A percentile compares a stretch with the other conserved stretches of the same genome.
These are phyloP conservation scores for Julus scandinavius DNA, from an alignment of 2,888 invertebrate genomes.

Conservation along the genomic window DNA sequence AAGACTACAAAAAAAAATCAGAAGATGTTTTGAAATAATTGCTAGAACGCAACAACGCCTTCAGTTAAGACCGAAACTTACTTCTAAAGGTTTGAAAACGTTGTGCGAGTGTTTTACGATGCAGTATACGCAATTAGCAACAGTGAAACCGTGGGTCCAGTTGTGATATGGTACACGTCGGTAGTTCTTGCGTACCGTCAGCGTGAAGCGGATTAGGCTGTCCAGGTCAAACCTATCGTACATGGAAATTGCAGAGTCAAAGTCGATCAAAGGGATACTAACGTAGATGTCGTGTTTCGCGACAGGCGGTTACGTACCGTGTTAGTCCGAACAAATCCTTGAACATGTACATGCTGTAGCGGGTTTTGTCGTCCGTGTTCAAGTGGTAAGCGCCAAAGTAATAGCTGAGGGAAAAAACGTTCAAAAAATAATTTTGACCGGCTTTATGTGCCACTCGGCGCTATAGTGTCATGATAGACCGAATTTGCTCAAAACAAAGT, in stretches of 20 bases:
- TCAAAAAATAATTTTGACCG: neutral
- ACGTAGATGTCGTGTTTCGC: neutral
- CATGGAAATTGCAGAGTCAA: neutral
- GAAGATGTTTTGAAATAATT: neutral
- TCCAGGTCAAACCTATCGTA: constrained; percentile 73
- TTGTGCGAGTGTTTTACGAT: constrained; percentile 73
- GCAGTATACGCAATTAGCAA: constrained; percentile 84
- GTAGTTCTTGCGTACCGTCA: constrained; percentile 87
- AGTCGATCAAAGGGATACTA: neutral
- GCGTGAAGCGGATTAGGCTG: constrained; percentile 76
- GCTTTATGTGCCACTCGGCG: too few species aligned
- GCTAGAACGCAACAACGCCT: neutral
- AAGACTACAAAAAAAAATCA: constrained; percentile 70
- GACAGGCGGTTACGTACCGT: constrained; percentile 60
- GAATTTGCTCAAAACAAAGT: neutral
- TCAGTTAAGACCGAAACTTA: constrained; percentile 1
- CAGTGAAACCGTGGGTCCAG: constrained; percentile 88
- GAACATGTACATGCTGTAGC: constrained; percentile 81
- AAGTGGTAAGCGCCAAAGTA: constrained; percentile 79
- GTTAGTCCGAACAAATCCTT: constrained; percentile 75
- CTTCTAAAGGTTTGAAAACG: constrained; percentile 55
- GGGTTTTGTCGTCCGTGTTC: constrained; percentile 77
- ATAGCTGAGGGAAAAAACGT: constrained; percentile 67
- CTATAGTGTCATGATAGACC: too few species aligned
- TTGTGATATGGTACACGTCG: constrained; percentile 86